Evolutionary conservation across 2,797 vertebrate species (phyloP).

Genomic region (Galago senegalensis): DNA sequence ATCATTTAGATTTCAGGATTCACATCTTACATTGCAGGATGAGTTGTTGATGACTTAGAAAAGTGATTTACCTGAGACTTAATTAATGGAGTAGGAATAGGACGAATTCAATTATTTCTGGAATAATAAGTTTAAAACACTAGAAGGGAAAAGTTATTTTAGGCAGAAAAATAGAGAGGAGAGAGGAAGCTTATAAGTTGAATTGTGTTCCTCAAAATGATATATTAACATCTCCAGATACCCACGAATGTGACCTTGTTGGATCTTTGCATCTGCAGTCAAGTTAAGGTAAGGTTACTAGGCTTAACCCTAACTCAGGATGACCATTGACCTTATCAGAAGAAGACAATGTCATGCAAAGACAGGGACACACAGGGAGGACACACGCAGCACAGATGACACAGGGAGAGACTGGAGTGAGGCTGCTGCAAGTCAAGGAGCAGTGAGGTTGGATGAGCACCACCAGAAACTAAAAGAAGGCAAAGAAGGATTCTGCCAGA

Average conservation of each 20-base stretch:
- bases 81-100: neutral
- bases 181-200: neutral
- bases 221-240: neutral
- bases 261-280: neutral
- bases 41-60: slow-evolving; percentile 14
- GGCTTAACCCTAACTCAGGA: neutral
- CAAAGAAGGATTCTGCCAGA: neutral
- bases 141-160: neutral
- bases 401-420: neutral
- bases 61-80: slow-evolving; percentile 8
- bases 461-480: neutral
- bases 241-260: neutral
- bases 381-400: neutral
- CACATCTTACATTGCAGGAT: neutral
- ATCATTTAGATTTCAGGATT: neutral
- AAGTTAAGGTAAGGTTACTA: neutral
- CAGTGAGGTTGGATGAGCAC: too few relatives aligned
- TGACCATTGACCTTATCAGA: neutral
- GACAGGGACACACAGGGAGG: neutral
- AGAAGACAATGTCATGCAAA: neutral
- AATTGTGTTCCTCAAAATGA: neutral
- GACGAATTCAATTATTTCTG: slow-evolving; percentile 6
- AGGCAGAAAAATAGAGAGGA: neutral
- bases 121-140: slow-evolving; percentile 1
- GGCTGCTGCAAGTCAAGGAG: neutral